A percentile compares a stretch with the other conserved stretches of the same genome.
These are phyloP conservation scores for Graphium colonna DNA, from an alignment of 2,888 invertebrate genomes.

Conservation along the genomic window DNA sequence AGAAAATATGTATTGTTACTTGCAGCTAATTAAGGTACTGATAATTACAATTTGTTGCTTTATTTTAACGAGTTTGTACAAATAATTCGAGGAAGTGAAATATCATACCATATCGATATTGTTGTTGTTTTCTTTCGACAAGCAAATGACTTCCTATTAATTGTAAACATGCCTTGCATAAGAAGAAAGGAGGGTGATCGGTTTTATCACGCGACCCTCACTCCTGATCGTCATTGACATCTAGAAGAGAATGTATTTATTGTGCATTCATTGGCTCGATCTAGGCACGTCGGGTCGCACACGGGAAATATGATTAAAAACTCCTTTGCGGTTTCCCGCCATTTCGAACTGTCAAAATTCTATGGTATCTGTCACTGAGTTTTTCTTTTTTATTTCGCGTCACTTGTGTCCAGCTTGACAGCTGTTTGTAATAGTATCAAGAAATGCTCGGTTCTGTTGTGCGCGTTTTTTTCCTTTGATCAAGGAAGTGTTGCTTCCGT, in stretches of 20 bases:
- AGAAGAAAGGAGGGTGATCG: slow-evolving; percentile 14
- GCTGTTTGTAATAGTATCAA: background rate
- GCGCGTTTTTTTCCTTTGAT: slow-evolving; percentile 3
- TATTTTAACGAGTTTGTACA: too few relatives aligned
- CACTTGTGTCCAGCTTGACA: too few relatives aligned
- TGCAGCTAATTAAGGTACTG: too few relatives aligned
- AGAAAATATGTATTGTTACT: too few relatives aligned
- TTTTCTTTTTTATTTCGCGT: background rate
- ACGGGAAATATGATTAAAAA: slow-evolving; percentile 12
- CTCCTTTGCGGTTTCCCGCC: background rate
- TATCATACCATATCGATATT: background rate
- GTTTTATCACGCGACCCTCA: slow-evolving; percentile 17
- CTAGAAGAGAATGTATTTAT: slow-evolving; percentile 17
- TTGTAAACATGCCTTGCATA: slow-evolving; percentile 14
- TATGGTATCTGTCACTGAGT: background rate
- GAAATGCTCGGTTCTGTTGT: slow-evolving; percentile 8
- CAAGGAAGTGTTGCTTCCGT: slow-evolving; percentile 14
- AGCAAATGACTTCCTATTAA: slow-evolving; percentile 4
- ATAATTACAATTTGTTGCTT: too few relatives aligned
- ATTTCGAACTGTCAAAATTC: background rate
- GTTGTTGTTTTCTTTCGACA: background rate
- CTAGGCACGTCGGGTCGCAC: background rate
- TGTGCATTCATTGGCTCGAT: slow-evolving; percentile 3
- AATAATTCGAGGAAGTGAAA: too few relatives aligned
- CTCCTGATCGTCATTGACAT: slow-evolving; percentile 4